Percentiles rank a stretch among this genome's conserved stretches.
Evolutionary conservation across 2,113 vertebrate genomes (phyloP).

Genomic region (Gallinago media): DNA sequence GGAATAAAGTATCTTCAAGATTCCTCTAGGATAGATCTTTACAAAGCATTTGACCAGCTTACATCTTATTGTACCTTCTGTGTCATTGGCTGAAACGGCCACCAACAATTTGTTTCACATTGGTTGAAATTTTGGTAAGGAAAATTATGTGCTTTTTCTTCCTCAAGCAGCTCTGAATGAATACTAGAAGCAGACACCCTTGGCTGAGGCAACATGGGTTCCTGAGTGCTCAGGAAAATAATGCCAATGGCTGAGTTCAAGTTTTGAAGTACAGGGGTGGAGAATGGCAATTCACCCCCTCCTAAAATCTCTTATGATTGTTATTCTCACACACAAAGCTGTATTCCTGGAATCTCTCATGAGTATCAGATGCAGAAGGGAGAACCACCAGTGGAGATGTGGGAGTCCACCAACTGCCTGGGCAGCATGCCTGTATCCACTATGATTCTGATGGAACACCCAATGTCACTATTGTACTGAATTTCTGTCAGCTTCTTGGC

Average conservation of each 20-base stretch:
- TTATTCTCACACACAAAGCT: neutral
- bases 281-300: neutral
- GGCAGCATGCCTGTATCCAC: rapidly evolving
- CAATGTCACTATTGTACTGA: neutral
- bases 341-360: neutral
- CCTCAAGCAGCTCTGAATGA: neutral
- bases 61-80: neutral
- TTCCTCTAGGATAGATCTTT: neutral
- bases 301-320: neutral
- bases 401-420: neutral
- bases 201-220: neutral
- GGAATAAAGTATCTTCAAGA: neutral
- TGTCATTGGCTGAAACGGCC: neutral
- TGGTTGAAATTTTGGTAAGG: neutral
- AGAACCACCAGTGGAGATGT: neutral
- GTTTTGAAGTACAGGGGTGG: neutral
- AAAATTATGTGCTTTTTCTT: neutral
- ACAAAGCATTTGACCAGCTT: neutral
- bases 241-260: neutral
- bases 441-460: neutral
- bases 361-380: neutral
- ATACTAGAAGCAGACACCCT: rapidly evolving
- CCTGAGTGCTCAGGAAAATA: neutral
- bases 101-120: neutral
- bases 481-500: neutral